Evolutionary conservation across 2,888 invertebrate species (phyloP).

Genomic region (Tolmerus cingulatus): DNA sequence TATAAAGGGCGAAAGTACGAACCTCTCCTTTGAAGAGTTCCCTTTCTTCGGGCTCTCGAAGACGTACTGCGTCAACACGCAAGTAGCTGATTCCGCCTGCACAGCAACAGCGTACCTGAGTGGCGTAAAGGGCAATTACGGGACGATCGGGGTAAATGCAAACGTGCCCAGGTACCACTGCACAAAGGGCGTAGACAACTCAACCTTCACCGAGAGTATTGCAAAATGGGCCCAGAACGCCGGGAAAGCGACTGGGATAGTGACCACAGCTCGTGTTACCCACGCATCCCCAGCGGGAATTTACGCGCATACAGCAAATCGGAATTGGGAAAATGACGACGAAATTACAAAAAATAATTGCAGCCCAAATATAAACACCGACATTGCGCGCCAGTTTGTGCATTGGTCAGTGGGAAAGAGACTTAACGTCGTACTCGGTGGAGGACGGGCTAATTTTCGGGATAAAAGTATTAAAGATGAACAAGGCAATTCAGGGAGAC

Average conservation of each 20-base stretch:
- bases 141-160: constrained; percentile 78
- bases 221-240: constrained; percentile 74
- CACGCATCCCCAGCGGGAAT: constrained; percentile 79
- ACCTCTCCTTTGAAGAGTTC: constrained; percentile 71
- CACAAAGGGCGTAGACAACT: constrained; percentile 65
- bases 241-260: constrained; percentile 71
- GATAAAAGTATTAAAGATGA: constrained; percentile 64
- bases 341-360: constrained; percentile 64
- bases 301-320: constrained; percentile 74
- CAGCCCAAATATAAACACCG: constrained; percentile 67
- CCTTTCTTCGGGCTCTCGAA: constrained; percentile 66
- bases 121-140: constrained; percentile 80
- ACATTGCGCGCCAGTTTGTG: constrained; percentile 78
- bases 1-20: constrained; percentile 70
- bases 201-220: constrained; percentile 71
- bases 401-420: constrained; percentile 71
- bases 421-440: constrained; percentile 70
- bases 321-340: constrained; percentile 74
- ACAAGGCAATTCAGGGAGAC: constrained; percentile 65
- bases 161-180: constrained; percentile 73
- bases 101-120: constrained; percentile 81
- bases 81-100: constrained; percentile 86
- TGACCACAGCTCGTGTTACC: constrained; percentile 80
- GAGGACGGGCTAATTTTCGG: constrained; percentile 57
- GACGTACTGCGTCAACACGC: constrained; percentile 79